phyloP scores from a whole-genome alignment of 92 coral and sea anemone species.

The Palythoa caribaeorum region DNA sequence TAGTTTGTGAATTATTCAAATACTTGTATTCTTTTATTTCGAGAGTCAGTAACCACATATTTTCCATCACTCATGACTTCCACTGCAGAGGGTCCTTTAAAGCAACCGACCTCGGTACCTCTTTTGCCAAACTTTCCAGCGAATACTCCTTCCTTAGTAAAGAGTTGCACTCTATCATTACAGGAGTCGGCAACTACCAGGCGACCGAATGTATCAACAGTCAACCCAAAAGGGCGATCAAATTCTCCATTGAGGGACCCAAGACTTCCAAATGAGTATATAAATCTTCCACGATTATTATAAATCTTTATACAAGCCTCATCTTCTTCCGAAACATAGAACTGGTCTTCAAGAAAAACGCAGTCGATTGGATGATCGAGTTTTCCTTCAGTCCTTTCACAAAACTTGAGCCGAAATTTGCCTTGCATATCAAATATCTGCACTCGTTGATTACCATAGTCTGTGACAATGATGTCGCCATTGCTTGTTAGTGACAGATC shows the following conservation, averaged over 20 bases:
- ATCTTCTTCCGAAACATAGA: conserved; percentile 42
- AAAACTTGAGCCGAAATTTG: conserved; percentile 25
- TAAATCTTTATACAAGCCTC: conserved; percentile 43
- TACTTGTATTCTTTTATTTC: conserved; percentile 46
- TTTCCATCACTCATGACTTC: conserved; percentile 42
- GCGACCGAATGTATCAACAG: conserved; percentile 28
- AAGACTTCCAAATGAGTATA: conserved; percentile 29
- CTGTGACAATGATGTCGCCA: conserved; percentile 42
- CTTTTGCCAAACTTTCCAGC: conserved; percentile 39
- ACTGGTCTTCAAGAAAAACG: conserved; percentile 7
- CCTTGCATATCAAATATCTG: conserved; percentile 31
- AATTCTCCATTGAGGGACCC: conserved; percentile 39
- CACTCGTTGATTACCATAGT: conserved; percentile 39
- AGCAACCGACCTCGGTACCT: conserved; percentile 30
- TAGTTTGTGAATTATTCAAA: conserved; percentile 1
- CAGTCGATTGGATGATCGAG: conserved; percentile 45
- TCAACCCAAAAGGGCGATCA: conserved; percentile 45
- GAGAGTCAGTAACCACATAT: conserved; percentile 38
- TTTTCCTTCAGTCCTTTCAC: conserved; percentile 42
- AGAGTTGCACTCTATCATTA: conserved; percentile 39
- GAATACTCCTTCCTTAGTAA: conserved; percentile 35
- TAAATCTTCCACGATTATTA: conserved; percentile 25
- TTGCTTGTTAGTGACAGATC: conserved; percentile 24
- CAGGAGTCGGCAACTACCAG: conserved; percentile 40
- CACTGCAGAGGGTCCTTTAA: conserved; percentile 35